These are phyloP conservation scores for Eptesicus fuscus DNA, from an alignment of 2,113 vertebrate species.

Conservation along the genomic window DNA sequence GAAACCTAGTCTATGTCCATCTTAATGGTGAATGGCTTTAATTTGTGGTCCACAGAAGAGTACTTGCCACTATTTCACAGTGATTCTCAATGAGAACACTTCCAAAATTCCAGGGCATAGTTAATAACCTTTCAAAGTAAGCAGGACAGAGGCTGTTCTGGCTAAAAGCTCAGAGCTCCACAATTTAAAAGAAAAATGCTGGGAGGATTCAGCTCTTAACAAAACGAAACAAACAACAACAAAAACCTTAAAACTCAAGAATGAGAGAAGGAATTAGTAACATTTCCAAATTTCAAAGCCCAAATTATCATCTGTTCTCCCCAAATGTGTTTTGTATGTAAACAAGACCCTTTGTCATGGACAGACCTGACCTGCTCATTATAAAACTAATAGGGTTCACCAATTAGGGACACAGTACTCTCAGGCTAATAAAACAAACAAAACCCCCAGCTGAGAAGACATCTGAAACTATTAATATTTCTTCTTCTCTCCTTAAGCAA, in stretches of 20 bases:
- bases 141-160: not conserved
- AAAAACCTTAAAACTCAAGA: slow-evolving; percentile 36
- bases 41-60: not conserved
- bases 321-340: not conserved
- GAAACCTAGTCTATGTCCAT: not conserved
- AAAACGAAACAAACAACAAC: not conserved
- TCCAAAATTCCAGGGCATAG: slow-evolving; percentile 37
- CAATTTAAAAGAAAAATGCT: slow-evolving; percentile 36
- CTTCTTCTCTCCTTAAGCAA: slow-evolving; percentile 10
- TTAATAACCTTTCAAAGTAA: slow-evolving; percentile 29
- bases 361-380: not conserved
- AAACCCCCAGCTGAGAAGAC: not conserved
- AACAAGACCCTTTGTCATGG: not conserved
- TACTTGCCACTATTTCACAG: slow-evolving; percentile 43
- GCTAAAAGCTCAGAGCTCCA: not conserved
- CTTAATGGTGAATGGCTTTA: not conserved
- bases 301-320: slow-evolving; percentile 24
- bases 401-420: not conserved
- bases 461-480: not conserved
- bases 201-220: not conserved
- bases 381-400: not conserved
- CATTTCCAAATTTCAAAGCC: slow-evolving; percentile 26
- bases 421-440: not conserved
- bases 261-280: not conserved
- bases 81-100: slow-evolving; percentile 20